Conservation (phyloP, 35 echinoderm and acorn worm genomes). For the Chiridota heheva region DNA sequence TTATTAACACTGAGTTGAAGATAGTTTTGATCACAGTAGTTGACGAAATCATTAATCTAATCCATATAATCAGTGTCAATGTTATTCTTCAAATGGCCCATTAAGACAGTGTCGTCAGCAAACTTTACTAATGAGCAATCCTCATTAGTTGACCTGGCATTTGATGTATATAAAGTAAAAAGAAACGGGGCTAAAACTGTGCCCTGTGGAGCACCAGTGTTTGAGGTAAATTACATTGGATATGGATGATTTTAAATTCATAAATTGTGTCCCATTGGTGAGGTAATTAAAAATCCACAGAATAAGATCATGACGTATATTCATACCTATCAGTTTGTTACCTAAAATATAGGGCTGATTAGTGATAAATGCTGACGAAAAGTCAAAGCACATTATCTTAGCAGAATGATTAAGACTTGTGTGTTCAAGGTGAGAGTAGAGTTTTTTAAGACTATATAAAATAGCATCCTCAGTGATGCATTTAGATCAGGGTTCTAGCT, state of each 20-base stretch:
- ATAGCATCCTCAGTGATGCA: constrained; percentile 47
- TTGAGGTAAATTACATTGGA: no score
- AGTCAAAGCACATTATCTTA: constrained; percentile 44
- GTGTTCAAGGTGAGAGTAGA: constrained; percentile 54
- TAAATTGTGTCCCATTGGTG: constrained; percentile 41
- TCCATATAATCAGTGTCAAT: constrained; percentile 26
- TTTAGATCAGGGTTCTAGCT: no score
- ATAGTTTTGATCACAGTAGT: constrained; percentile 31
- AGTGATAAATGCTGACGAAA: constrained; percentile 54
- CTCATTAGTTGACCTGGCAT: constrained; percentile 21
- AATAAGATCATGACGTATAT: neutral
- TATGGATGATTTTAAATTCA: no score
- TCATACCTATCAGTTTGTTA: neutral
- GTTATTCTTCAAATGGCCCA: constrained; percentile 18
- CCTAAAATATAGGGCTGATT: neutral
- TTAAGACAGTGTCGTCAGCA: constrained; percentile 37
- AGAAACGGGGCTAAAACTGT: constrained; percentile 47
- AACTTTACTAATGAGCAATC: constrained; percentile 33
- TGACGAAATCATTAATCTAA: constrained; percentile 18
- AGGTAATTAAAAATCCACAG: constrained; percentile 29
- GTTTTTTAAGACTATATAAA: constrained; percentile 20
- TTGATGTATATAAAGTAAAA: constrained; percentile 45
- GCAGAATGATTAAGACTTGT: constrained; percentile 13
- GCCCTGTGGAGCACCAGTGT: constrained; percentile 22
- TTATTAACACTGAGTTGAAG: constrained; percentile 16